Conservation (phyloP, 2,113 vertebrate genomes). For the Psettodes erumei region DNA sequence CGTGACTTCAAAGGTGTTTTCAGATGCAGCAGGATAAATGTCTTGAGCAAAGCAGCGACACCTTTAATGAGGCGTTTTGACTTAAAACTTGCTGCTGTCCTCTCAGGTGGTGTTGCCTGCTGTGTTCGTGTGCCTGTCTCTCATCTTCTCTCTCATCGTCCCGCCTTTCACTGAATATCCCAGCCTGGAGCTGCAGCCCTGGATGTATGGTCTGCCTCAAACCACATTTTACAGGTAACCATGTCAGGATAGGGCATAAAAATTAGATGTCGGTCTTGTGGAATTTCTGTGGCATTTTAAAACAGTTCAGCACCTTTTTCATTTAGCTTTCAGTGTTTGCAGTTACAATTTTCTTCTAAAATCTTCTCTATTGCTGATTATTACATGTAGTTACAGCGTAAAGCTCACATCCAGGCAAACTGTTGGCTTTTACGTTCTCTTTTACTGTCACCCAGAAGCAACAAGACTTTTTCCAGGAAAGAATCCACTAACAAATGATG, state of each 20-base stretch:
- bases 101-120: constrained; percentile 92
- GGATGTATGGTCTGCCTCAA: constrained; percentile 93
- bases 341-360: background rate
- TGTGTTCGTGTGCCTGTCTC: constrained; percentile 93
- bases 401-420: background rate
- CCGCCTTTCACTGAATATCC: constrained; percentile 95
- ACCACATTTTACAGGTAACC: constrained; percentile 94
- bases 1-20: background rate
- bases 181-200: constrained; percentile 93
- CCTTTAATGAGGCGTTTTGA: background rate
- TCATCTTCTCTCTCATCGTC: constrained; percentile 95
- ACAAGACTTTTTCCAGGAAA: background rate
- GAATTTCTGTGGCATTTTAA: background rate
- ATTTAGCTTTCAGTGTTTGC: background rate
- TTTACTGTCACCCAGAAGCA: background rate
- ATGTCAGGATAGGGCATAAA: background rate
- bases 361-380: background rate
- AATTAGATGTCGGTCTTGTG: background rate
- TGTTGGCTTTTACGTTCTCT: background rate
- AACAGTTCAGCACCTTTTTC: background rate
- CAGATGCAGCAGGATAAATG: constrained; percentile 2
- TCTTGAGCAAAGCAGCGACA: background rate
- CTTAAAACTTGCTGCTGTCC: constrained; percentile 13
- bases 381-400: background rate
- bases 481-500: background rate